These are phyloP conservation scores for Leptinotarsa haldemani DNA, from an alignment of 2,888 invertebrate genomes.

Conservation along the genomic window DNA sequence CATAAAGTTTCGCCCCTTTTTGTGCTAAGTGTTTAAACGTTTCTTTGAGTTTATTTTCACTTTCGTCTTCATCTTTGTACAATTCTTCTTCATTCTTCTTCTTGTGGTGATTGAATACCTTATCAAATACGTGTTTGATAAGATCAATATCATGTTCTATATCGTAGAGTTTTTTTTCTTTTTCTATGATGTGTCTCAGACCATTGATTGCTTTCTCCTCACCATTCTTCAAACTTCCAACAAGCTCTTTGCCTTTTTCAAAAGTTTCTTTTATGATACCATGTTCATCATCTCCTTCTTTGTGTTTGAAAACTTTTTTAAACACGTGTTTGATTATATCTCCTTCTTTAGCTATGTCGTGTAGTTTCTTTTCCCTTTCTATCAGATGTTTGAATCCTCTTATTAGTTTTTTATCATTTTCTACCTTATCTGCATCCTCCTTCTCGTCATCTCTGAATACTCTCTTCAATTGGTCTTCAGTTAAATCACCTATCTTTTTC, in stretches of 20 bases:
- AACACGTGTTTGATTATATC: not conserved
- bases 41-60: too few species aligned
- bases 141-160: not conserved
- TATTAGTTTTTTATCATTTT: not conserved
- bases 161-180: not conserved
- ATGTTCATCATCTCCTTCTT: not conserved
- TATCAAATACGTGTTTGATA: not conserved
- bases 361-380: not conserved
- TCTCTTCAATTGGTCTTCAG: not conserved
- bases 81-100: not conserved
- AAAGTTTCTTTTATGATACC: too few species aligned
- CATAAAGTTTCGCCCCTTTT: too few species aligned
- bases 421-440: not conserved
- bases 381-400: not conserved
- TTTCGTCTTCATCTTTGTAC: not conserved
- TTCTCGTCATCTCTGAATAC: not conserved
- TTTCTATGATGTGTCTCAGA: not conserved
- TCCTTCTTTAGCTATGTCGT: not conserved
- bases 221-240: too few species aligned
- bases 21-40: too few species aligned
- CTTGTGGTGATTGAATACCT: not conserved
- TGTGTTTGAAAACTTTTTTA: not conserved
- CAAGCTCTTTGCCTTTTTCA: too few species aligned
- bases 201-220: not conserved
- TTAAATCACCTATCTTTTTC: not conserved